A percentile compares a stretch with the other conserved stretches of the same genome.
Conservation (phyloP, 2,797 vertebrate genomes). For the Propithecus perrieri region DNA sequence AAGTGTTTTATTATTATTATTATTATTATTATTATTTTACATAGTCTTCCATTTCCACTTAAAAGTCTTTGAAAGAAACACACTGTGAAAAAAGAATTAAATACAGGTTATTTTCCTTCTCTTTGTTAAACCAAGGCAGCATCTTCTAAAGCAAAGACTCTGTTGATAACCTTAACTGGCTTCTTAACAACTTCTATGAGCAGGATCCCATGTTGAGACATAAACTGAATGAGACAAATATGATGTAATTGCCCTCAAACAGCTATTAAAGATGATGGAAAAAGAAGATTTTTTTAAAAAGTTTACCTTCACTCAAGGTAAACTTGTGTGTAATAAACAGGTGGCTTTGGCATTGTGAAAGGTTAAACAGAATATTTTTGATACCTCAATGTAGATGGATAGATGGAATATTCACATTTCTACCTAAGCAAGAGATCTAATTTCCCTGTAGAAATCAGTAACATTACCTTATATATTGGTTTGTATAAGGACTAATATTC, state of each 20-base stretch:
- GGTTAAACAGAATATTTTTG: neutral
- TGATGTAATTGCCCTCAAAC: neutral
- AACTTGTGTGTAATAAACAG: neutral
- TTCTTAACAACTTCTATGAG: neutral
- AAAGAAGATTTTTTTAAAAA: neutral
- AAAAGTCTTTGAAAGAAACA: conserved; percentile 23
- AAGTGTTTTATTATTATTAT: neutral
- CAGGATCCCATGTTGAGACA: neutral
- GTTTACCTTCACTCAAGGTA: neutral
- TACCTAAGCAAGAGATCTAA: neutral
- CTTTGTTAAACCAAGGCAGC: neutral
- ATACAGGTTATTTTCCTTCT: neutral
- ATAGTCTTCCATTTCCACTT: neutral
- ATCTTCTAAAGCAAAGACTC: neutral
- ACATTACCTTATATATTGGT: neutral
- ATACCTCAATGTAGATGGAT: neutral
- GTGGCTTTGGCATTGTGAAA: neutral
- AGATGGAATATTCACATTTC: neutral
- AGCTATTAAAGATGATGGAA: neutral
- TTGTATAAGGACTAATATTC: neutral
- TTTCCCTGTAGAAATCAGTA: neutral
- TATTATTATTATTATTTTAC: neutral
- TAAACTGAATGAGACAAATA: neutral
- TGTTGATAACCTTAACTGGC: neutral
- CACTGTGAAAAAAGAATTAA: conserved; percentile 4